These are phyloP conservation scores for Vanessa atalanta DNA, from an alignment of 1,140 invertebrate genomes.

Conservation along the genomic window DNA sequence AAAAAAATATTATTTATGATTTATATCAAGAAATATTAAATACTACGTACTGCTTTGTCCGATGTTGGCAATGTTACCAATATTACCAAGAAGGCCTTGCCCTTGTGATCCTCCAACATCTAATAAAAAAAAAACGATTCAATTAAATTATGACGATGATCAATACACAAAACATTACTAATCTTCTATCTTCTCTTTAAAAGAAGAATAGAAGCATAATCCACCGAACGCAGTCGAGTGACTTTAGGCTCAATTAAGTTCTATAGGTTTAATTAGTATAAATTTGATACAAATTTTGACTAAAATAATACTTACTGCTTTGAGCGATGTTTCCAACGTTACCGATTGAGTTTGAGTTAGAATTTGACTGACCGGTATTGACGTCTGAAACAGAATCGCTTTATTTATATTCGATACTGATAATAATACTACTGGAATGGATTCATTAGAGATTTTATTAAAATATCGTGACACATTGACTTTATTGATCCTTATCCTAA, in stretches of 20 bases:
- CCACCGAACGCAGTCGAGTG: no score
- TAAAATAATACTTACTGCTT: constrained; percentile 15
- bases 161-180: not conserved
- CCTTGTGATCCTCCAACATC: not conserved
- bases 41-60: constrained; percentile 9
- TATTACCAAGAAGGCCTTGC: not conserved
- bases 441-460: no score
- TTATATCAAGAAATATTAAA: no score
- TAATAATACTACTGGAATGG: no score
- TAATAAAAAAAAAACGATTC: not conserved
- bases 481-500: no score
- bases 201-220: no score
- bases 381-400: not conserved
- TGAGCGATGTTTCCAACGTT: constrained; percentile 1
- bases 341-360: not conserved
- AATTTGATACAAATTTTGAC: not conserved
- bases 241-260: no score
- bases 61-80: constrained; percentile 14
- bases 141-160: no score
- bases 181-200: no score
- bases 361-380: not conserved
- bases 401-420: not conserved
- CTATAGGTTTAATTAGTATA: no score
- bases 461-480: no score
- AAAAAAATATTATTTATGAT: not conserved